A percentile compares a stretch with the other conserved stretches of the same genome.
Evolutionary conservation across 2,113 vertebrate genomes (phyloP).

Genomic region (Oxyruncus cristatus): DNA sequence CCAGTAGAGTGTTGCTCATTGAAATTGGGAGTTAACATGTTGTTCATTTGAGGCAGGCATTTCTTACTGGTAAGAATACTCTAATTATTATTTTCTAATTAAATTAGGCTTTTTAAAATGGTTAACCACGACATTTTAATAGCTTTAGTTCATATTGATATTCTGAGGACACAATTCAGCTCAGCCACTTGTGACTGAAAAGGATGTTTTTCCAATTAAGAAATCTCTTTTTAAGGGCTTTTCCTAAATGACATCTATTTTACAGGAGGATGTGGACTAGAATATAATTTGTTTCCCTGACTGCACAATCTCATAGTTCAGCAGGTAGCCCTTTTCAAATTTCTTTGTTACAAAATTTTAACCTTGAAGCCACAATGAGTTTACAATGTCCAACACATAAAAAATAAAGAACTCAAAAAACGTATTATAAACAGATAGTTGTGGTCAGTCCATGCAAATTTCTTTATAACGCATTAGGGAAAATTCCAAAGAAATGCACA

Average conservation of each 20-base stretch:
- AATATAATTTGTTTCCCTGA: slow-evolving; percentile 23
- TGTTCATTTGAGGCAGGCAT: slow-evolving; percentile 44
- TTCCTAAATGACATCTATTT: slow-evolving; percentile 69
- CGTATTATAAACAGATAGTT: not conserved
- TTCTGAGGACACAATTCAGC: slow-evolving; percentile 68
- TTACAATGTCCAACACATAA: not conserved
- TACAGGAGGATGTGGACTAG: slow-evolving; percentile 21
- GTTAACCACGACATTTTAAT: slow-evolving; percentile 73
- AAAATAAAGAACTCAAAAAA: not conserved
- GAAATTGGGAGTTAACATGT: slow-evolving; percentile 32
- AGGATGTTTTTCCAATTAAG: slow-evolving; percentile 69
- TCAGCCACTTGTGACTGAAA: slow-evolving; percentile 68
- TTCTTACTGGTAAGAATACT: slow-evolving; percentile 46
- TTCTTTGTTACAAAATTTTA: not conserved
- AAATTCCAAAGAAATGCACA: not conserved
- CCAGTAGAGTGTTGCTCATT: not conserved
- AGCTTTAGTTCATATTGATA: slow-evolving; percentile 69
- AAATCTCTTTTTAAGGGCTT: slow-evolving; percentile 65
- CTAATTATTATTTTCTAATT: slow-evolving; percentile 76
- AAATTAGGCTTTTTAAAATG: slow-evolving; percentile 73
- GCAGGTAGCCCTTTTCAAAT: not conserved
- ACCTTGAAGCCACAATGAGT: not conserved
- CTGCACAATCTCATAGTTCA: not conserved
- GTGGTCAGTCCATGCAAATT: not conserved
- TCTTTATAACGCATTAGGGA: not conserved